These are phyloP conservation scores for Pecten maximus DNA, from an alignment of 2,888 invertebrate genomes.

Conservation along the genomic window DNA sequence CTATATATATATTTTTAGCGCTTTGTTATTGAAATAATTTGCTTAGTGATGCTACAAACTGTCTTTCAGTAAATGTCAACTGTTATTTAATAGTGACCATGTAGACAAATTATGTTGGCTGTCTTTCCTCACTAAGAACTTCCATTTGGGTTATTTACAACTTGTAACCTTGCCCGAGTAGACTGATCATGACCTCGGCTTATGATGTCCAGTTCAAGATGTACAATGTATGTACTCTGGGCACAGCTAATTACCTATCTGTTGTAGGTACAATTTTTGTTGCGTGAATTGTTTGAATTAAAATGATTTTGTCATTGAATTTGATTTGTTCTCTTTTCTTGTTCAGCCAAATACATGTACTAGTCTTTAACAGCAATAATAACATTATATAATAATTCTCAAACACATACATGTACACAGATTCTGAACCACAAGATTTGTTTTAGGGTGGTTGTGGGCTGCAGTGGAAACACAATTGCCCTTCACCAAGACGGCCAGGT, in stretches of 20 bases:
- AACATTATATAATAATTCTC: no score
- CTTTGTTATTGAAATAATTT: background rate
- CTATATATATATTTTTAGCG: background rate
- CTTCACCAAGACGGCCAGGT: no score
- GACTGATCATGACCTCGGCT: background rate
- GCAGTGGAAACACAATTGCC: no score
- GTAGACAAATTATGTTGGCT: background rate
- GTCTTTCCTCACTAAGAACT: background rate
- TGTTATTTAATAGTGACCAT: background rate
- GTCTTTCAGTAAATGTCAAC: background rate
- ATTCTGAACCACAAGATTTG: no score
- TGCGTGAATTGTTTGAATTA: conserved; percentile 15
- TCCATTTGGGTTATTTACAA: background rate
- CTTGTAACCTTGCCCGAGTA: no score
- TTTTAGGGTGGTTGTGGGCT: no score
- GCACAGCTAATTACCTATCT: background rate
- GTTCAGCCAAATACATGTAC: background rate
- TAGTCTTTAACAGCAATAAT: no score
- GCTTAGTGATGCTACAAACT: background rate
- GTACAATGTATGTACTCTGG: background rate
- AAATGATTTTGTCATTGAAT: background rate
- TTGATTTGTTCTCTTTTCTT: background rate
- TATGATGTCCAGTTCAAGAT: background rate
- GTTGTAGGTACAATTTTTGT: background rate
- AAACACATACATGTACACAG: no score